These are phyloP conservation scores for Lineus longissimus DNA, from an alignment of 1,140 invertebrate genomes.

Conservation along the genomic window DNA sequence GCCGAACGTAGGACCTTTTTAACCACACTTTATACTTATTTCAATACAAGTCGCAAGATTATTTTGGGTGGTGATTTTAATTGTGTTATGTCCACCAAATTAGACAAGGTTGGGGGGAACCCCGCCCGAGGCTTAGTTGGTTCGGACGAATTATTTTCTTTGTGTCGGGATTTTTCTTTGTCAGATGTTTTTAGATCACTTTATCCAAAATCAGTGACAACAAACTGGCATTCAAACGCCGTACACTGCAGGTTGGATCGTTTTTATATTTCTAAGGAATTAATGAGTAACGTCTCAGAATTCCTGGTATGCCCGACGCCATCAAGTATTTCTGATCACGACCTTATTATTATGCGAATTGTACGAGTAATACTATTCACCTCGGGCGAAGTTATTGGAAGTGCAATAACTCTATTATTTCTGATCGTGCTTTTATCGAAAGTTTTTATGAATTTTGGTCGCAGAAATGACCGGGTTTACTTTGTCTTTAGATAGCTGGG, in stretches of 20 bases:
- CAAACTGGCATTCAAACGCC: too few species aligned
- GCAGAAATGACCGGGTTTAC: too few species aligned
- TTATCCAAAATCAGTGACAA: too few species aligned
- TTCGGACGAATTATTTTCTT: too few species aligned
- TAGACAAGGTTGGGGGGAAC: too few species aligned
- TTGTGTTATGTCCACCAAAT: too few species aligned
- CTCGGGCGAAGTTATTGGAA: constrained; percentile 22
- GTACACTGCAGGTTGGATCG: too few species aligned
- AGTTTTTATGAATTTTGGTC: constrained; percentile 18
- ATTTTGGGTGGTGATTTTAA: too few species aligned
- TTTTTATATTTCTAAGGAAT: too few species aligned
- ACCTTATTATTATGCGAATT: background rate
- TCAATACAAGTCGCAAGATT: background rate
- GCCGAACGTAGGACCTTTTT: background rate
- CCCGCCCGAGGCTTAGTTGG: too few species aligned
- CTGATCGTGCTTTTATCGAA: background rate
- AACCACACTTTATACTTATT: background rate
- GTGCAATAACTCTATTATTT: too few species aligned
- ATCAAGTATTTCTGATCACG: background rate
- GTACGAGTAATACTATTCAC: background rate
- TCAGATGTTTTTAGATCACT: background rate
- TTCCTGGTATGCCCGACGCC: background rate
- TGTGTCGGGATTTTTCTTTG: too few species aligned
- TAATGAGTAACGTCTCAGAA: background rate
- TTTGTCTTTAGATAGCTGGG: constrained; percentile 19